A percentile compares a stretch with the other conserved stretches of the same genome.
Evolutionary conservation across 2,888 invertebrate species (phyloP).

Genomic region (Geophilus truncorum): DNA sequence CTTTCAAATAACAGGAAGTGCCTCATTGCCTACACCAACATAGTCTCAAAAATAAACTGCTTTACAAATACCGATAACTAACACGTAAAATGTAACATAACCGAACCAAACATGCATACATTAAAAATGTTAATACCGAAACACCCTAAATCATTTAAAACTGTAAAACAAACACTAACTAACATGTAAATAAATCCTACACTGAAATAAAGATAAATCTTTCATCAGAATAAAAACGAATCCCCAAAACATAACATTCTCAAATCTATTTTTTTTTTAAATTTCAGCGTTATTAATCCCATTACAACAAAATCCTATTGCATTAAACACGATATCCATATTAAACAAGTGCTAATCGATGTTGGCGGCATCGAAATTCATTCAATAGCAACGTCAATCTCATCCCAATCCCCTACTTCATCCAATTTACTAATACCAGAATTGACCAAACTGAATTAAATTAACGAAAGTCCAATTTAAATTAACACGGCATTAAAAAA

Average conservation of each 20-base stretch:
- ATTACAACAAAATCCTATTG: background rate
- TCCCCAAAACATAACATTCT: background rate
- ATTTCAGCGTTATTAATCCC: no score
- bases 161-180: no score
- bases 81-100: no score
- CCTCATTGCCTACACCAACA: no score
- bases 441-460: background rate
- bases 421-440: background rate
- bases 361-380: background rate
- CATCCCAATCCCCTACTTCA: background rate
- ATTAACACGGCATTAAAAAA: background rate
- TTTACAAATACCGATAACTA: no score
- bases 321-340: background rate
- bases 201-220: no score
- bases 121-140: no score
- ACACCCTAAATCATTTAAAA: no score
- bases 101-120: no score
- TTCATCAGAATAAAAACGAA: background rate
- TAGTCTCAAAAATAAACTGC: no score
- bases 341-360: background rate
- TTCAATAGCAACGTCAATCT: background rate
- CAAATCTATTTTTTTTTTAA: background rate
- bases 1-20: no score
- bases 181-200: no score
- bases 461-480: background rate